Evolutionary conservation across 2,113 vertebrate genomes (phyloP), one percentile per base, ranked within the genome.

Genomic region (Cyprinodon variegatus): DNA sequence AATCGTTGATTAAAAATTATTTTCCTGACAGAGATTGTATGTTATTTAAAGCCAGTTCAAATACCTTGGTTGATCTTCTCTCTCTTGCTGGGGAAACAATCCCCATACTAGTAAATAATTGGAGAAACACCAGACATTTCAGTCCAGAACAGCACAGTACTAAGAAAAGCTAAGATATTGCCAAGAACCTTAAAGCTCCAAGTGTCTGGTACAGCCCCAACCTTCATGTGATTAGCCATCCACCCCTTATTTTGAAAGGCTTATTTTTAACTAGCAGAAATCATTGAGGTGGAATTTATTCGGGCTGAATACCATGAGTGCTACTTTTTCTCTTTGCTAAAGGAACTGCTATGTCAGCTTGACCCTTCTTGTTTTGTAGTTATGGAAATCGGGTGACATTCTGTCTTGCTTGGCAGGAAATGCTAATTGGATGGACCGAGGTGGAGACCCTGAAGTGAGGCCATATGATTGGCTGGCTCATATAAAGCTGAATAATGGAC

Each of bases 351-450:
- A 29, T 36, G 79, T 86, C 85, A 91, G 83, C 87, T 69, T 69
- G 81, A 76, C 75, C 81, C 64, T 17, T 64, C 62, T 86, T 68
- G 70, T 84, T 86, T 78, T 74, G 59, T 76, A 61, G 72, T 87
- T 90, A 89, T 90, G 90, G 76, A 86, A 89, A 90, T 90, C 72
- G 75, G 70, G 61, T 80, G 81, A 85, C 72, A 83, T 79, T 85
- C 82, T 81, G 84, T 82, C 61, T 86, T 70, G 84, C 50, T 84
- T 92, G 89, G 89, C 89, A 88, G 66, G 60, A 39, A 29, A 4
- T 79, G 86, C 81, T 90, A 86, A 91, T 88, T 90, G 90, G 89
- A 90, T 90, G 89, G 81, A 82, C 79, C 0, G 80, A 84, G 89
- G 83, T 86, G 70, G 82, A 78, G 88, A 91, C 83, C 90, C 88